phyloP scores from a whole-genome alignment of 2,113 vertebrate species.

The Dasyurus viverrinus region DNA sequence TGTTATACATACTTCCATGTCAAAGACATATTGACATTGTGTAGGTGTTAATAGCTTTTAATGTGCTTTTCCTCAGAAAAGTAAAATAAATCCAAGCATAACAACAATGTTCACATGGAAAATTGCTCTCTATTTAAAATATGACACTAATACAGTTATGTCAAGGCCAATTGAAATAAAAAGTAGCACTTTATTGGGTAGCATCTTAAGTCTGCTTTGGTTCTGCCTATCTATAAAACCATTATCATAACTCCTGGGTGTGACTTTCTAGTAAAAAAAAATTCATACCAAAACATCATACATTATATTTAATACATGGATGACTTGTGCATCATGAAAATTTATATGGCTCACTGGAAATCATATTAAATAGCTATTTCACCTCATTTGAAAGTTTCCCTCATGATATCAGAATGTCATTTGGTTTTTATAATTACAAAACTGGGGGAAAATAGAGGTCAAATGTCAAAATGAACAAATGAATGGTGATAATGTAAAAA shows the following conservation, averaged over 20 bases:
- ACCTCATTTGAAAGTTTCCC: not conserved
- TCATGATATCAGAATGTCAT: not conserved
- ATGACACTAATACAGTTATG: not conserved
- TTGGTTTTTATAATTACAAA: not conserved
- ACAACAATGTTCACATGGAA: not conserved
- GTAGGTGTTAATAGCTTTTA: not conserved
- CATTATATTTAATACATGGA: not conserved
- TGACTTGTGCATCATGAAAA: not conserved
- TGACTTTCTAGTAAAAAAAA: not conserved
- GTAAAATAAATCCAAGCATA: not conserved
- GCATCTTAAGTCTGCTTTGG: not conserved
- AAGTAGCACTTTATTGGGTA: not conserved
- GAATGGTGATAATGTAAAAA: not conserved
- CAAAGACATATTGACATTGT: not conserved
- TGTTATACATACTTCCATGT: not conserved
- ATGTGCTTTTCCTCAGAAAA: not conserved
- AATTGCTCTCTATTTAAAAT: not conserved
- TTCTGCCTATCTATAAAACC: not conserved
- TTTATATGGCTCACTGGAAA: not conserved
- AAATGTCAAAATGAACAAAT: not conserved
- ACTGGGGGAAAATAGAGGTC: not conserved
- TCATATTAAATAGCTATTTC: not conserved
- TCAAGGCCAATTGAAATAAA: not conserved
- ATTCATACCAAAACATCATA: not conserved
- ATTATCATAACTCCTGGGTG: not conserved